Percentiles rank a stretch among this genome's conserved stretches.
Conservation (phyloP, 2,113 vertebrate species). For the Chrysochloris asiatica region DNA sequence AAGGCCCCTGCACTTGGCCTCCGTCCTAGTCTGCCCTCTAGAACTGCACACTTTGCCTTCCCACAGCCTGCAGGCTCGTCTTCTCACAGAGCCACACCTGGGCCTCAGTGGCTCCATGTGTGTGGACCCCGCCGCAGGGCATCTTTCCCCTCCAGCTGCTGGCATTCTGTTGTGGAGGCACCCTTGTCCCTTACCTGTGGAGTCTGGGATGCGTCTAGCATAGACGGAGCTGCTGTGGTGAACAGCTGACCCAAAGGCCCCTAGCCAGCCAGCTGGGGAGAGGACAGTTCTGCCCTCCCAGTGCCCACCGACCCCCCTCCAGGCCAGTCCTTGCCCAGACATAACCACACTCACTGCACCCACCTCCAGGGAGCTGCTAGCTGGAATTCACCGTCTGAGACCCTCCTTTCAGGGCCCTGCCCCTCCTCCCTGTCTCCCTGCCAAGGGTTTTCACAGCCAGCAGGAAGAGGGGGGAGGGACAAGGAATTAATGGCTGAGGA, state of each 20-base stretch:
- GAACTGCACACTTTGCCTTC: too few species aligned
- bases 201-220: neutral
- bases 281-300: neutral
- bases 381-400: neutral
- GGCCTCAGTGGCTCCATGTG: too few species aligned
- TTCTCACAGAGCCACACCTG: too few species aligned
- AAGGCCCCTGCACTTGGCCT: neutral
- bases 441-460: neutral
- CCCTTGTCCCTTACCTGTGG: neutral
- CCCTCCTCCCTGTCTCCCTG: neutral
- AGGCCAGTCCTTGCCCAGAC: neutral
- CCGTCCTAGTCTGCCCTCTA: neutral
- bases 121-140: neutral
- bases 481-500: neutral
- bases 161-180: neutral
- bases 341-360: neutral
- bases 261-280: neutral
- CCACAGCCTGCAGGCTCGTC: too few species aligned
- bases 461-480: neutral
- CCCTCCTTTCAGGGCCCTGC: neutral
- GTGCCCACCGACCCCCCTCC: neutral
- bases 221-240: neutral
- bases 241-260: neutral
- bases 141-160: neutral
- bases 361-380: neutral